Evolutionary conservation across 1,140 invertebrate species (phyloP).

Genomic region (Eueides isabella): DNA sequence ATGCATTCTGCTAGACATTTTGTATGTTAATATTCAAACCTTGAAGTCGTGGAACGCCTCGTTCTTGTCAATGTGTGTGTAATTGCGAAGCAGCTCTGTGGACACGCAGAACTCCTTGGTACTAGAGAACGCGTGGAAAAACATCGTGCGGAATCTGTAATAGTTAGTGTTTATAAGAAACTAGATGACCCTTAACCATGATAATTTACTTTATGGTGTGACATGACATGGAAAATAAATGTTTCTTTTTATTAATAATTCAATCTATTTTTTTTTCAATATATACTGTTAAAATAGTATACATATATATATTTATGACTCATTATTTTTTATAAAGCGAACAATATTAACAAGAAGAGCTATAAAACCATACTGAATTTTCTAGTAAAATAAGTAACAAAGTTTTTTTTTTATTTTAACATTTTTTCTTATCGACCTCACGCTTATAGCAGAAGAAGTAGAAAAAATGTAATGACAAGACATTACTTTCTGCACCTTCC

Average conservation of each 20-base stretch:
- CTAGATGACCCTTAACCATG: not conserved
- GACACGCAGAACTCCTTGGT: slow-evolving; percentile 89
- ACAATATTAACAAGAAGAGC: no score
- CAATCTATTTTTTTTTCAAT: not conserved
- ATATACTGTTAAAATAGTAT: no score
- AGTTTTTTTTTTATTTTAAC: no score
- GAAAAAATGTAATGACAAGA: no score
- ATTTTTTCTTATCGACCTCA: no score
- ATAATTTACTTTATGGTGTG: not conserved
- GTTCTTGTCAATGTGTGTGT: slow-evolving; percentile 82
- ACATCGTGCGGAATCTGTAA: slow-evolving; percentile 85
- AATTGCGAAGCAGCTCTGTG: slow-evolving; percentile 87
- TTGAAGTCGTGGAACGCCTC: slow-evolving; percentile 87
- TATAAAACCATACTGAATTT: no score
- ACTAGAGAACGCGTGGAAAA: slow-evolving; percentile 89
- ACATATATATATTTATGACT: no score
- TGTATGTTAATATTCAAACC: slow-evolving; percentile 58
- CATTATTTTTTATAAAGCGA: no score
- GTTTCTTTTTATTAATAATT: not conserved
- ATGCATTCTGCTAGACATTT: slow-evolving; percentile 11
- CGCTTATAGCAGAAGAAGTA: no score
- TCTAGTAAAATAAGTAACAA: no score
- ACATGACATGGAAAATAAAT: not conserved
- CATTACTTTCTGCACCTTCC: no score
- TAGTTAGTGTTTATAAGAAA: not conserved